phyloP scores from a whole-genome alignment of 2,888 invertebrate genomes.

The Pogonocherus hispidulus region DNA sequence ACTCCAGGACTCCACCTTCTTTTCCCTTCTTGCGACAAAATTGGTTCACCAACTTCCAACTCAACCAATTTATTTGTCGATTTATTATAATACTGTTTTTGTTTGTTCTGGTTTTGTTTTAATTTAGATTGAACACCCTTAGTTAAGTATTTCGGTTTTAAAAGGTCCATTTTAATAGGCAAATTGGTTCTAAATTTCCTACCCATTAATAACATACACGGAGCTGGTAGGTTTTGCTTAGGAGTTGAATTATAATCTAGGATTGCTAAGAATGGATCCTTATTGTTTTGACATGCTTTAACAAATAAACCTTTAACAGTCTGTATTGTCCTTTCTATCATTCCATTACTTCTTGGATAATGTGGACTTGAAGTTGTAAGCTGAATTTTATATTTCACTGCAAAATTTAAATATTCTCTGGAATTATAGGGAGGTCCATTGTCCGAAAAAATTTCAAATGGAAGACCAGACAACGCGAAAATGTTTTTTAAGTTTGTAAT shows the following conservation, averaged over 20 bases:
- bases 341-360: conserved; percentile 45
- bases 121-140: conserved; percentile 1
- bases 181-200: conserved; percentile 49
- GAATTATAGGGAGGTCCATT: too few species aligned
- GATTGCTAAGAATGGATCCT: too few species aligned
- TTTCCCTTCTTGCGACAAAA: conserved; percentile 13
- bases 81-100: conserved; percentile 5
- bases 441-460: too few species aligned
- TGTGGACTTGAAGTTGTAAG: conserved; percentile 46
- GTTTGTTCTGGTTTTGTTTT: conserved; percentile 7
- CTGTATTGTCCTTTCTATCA: too few species aligned
- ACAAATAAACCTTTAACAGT: too few species aligned
- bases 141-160: conserved; percentile 38
- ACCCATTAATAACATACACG: conserved; percentile 49
- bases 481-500: too few species aligned
- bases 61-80: conserved; percentile 8
- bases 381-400: conserved; percentile 42
- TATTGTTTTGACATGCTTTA: too few species aligned
- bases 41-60: conserved; percentile 1
- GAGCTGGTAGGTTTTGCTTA: conserved; percentile 50
- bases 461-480: too few species aligned
- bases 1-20: conserved; percentile 19
- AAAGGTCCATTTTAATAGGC: too few species aligned
- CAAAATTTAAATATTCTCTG: conserved; percentile 43
- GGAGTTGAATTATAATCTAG: conserved; percentile 49